Evolutionary conservation across 2,113 vertebrate genomes (phyloP), one percentile per base, ranked within the genome.

Genomic region (Vombatus ursinus): DNA sequence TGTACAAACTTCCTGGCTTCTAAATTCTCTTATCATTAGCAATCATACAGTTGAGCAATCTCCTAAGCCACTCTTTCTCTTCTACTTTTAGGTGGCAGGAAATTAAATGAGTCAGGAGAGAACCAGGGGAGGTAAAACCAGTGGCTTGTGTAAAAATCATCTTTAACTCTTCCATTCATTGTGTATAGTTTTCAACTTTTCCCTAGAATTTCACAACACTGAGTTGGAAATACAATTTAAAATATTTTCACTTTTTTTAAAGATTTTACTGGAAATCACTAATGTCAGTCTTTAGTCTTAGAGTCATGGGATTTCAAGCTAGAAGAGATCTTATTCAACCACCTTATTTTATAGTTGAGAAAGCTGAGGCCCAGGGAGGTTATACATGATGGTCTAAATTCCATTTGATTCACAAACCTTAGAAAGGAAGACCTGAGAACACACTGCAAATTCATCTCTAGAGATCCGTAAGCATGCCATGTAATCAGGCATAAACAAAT

Each of bases 1-100:
- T 49, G n/a, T 24, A 51, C 52, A 22, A 61, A 61, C 8, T 94
- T 96, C 93, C 92, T 96, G 92, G 5, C 57, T 94, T 94, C 48
- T n/a, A 77, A 68, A 16, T 68, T 51, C 31, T 90, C 61, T 50
- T 48, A 91, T 91, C 31, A 54, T 31, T 92, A 68, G 31, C 11
- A 68, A 37, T 68, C 57, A 14, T 31, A 68, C 31, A 37, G 10
- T 68, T 68, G 57, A 10, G 31, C 53, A 68, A 68, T 68, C 57
- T 23, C 2, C 16, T 77, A 84, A 24, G 19, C 8, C 0, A 31
- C 44, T 22, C 25, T 93, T 93, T 52, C 19, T 50, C 7, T 52
- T 9, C 14, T 47, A 44, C 22, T 61, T 53, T 61, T 48, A 28
- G 44, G 44, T 93, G 89, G 57, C 51, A 77, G 84, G 53, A 54